phyloP scores from a whole-genome alignment of 2,797 vertebrate species.

The Cirrhinus molitorella region DNA sequence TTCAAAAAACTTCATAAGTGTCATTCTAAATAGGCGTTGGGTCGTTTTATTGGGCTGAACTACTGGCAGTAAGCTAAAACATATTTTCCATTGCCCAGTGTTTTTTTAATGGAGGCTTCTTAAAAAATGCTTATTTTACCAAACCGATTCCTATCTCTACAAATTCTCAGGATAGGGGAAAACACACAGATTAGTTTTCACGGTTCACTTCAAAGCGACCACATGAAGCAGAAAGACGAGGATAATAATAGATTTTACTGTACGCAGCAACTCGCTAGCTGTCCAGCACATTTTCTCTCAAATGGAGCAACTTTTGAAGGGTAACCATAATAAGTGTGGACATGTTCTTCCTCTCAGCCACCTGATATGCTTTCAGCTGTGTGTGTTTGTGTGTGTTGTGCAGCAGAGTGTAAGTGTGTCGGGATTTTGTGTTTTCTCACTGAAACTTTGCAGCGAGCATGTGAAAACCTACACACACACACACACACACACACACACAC shows the following conservation, averaged over 20 bases:
- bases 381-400: slow-evolving; percentile 42
- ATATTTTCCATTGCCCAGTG: slow-evolving; percentile 46
- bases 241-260: slow-evolving; percentile 58
- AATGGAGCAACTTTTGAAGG: slow-evolving; percentile 30
- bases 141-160: slow-evolving; percentile 65
- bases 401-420: slow-evolving; percentile 53
- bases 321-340: slow-evolving; percentile 63
- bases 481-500: slow-evolving; percentile 55
- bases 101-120: slow-evolving; percentile 66
- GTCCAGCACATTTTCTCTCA: slow-evolving; percentile 7
- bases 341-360: slow-evolving; percentile 57
- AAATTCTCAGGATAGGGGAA: slow-evolving; percentile 60
- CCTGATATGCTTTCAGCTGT: slow-evolving; percentile 43
- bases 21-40: slow-evolving; percentile 13
- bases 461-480: slow-evolving; percentile 50
- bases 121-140: slow-evolving; percentile 60
- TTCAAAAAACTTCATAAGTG: slow-evolving; percentile 19
- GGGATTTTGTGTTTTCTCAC: slow-evolving; percentile 32
- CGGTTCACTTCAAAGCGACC: slow-evolving; percentile 56
- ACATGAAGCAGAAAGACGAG: slow-evolving; percentile 49
- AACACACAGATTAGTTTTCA: slow-evolving; percentile 59
- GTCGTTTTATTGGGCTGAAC: slow-evolving; percentile 54
- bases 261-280: slow-evolving; percentile 59
- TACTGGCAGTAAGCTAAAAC: slow-evolving; percentile 53
- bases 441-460: slow-evolving; percentile 34